A percentile compares a stretch with the other conserved stretches of the same genome.
Conservation (phyloP, 2,888 invertebrate genomes). For the Opisthograptis luteolata region DNA sequence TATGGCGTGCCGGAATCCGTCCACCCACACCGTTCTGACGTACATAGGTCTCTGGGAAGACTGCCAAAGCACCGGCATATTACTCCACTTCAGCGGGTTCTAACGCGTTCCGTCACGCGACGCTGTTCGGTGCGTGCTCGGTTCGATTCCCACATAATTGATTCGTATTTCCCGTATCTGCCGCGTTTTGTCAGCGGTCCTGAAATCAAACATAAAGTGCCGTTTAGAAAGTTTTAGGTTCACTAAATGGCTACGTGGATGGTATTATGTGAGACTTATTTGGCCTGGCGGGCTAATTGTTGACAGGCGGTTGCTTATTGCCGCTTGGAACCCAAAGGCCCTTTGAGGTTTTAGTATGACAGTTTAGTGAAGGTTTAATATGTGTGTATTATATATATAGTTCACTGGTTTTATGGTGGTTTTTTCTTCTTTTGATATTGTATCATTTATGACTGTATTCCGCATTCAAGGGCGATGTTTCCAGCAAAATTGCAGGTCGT, state of each 20-base stretch:
- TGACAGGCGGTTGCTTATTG: constrained; percentile 17
- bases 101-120: constrained; percentile 60
- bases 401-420: no score
- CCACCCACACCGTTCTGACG: constrained; percentile 88
- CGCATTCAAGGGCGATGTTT: no score
- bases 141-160: constrained; percentile 63
- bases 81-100: constrained; percentile 47
- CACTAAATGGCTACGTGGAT: constrained; percentile 21
- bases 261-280: constrained; percentile 22
- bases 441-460: no score
- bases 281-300: constrained; percentile 10
- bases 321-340: neutral
- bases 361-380: neutral
- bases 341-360: neutral
- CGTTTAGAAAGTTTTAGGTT: constrained; percentile 36
- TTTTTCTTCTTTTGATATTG: no score
- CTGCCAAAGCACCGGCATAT: constrained; percentile 86
- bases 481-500: no score
- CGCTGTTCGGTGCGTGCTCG: constrained; percentile 41
- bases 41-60: constrained; percentile 86
- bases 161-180: constrained; percentile 46
- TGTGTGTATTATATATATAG: no score
- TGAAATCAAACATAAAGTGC: constrained; percentile 49
- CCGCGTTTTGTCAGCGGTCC: constrained; percentile 39
- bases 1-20: constrained; percentile 88